Conservation (phyloP, 1,140 invertebrate species). For the Archivesica marissinica region DNA sequence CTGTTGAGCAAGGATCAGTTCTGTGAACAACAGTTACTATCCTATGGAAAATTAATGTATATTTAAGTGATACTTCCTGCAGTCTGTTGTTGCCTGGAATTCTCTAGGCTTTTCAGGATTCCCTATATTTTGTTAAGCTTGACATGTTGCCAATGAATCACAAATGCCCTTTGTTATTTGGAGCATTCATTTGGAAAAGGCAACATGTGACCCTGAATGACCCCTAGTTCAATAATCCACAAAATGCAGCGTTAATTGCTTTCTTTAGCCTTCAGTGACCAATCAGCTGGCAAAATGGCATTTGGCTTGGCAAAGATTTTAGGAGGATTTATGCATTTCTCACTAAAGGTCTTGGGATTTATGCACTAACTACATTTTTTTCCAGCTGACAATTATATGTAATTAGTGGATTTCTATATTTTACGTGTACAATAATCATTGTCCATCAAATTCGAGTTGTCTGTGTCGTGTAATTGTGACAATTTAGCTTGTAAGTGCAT, state of each 20-base stretch:
- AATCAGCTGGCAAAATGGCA: conserved; percentile 29
- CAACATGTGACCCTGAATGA: conserved; percentile 49
- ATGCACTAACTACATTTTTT: background rate
- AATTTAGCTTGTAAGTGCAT: conserved; percentile 34
- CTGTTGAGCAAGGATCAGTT: no score
- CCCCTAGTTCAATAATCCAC: conserved; percentile 53
- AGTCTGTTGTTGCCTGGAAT: conserved; percentile 10
- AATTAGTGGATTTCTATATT: conserved; percentile 46
- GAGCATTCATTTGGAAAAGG: conserved; percentile 37
- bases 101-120: conserved; percentile 13
- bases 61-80: background rate
- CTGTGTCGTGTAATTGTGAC: conserved; percentile 11
- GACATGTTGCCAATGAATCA: conserved; percentile 55
- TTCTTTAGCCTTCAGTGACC: conserved; percentile 6
- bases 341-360: no score
- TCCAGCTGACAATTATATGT: background rate
- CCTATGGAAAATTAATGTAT: background rate
- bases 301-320: conserved; percentile 26
- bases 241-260: conserved; percentile 61
- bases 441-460: background rate
- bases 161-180: conserved; percentile 18
- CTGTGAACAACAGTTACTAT: no score
- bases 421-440: conserved; percentile 19
- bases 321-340: conserved; percentile 10
- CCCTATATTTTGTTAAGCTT: conserved; percentile 25